Percentiles rank a stretch among this genome's conserved stretches.
Evolutionary conservation across 2,113 vertebrate species (phyloP).

Genomic region (Psilopsiagon aurifrons): DNA sequence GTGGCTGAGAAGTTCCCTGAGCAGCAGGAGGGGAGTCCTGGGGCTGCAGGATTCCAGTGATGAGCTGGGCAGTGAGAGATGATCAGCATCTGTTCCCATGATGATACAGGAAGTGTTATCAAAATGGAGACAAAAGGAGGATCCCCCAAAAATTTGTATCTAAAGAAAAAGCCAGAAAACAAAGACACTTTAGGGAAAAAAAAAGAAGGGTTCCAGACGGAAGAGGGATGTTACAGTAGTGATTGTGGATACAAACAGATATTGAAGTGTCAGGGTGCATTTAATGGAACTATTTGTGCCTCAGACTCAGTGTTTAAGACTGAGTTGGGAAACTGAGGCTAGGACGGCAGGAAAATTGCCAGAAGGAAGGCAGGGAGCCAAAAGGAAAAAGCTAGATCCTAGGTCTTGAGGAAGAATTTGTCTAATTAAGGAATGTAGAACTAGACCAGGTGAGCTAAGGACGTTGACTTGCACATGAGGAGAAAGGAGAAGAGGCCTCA

Average conservation of each 20-base stretch:
- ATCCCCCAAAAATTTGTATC: background rate
- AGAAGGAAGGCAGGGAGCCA: background rate
- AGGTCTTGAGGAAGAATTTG: background rate
- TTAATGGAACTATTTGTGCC: background rate
- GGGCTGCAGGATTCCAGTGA: background rate
- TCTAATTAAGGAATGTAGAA: conserved; percentile 66
- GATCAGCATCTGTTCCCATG: background rate
- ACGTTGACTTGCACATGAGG: conserved; percentile 35
- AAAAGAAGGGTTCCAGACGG: background rate
- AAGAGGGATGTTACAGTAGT: background rate
- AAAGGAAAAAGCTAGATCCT: background rate
- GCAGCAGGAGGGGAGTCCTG: background rate
- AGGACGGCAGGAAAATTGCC: background rate
- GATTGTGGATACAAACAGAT: background rate
- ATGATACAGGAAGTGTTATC: background rate
- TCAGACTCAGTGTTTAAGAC: background rate
- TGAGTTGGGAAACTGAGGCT: background rate
- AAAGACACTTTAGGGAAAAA: background rate
- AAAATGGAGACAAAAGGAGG: background rate
- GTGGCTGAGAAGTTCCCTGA: background rate
- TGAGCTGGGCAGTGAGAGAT: background rate
- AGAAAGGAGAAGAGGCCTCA: conserved; percentile 52
- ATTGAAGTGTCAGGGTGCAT: background rate
- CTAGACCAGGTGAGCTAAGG: conserved; percentile 63
- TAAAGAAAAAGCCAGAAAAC: background rate